Evolutionary conservation across 2,888 invertebrate species (phyloP), one percentile per base, ranked within the genome.

Genomic region (Drosophila meridiana): DNA sequence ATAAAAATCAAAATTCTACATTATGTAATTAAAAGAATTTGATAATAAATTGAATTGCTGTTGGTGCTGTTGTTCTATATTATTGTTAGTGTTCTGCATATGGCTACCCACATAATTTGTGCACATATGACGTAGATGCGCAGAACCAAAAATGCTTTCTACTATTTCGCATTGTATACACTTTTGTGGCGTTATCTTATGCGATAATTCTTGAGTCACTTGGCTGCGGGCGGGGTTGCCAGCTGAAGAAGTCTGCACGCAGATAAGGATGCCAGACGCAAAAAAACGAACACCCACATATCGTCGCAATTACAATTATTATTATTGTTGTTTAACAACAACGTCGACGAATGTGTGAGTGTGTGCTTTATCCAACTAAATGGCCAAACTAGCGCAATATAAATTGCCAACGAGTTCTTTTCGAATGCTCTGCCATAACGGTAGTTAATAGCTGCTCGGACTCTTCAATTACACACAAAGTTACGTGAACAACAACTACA

Each of bases 191-290:
- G 80, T 48, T 74, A 77, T 75, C 77, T 79, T 38, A 6, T 40
- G 70, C 66, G 76, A 80, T 67, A 64, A 67, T 61, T 71, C 67
- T 61, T 78, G 71, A 75, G 60, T 78, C 67, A 80, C 42, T 55
- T 9, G 36, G 40, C 52, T 76, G 66, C 76, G 76, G 75, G 66
- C 52, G 77, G 70, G 77, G 77, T 79, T 78, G 80, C 76, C 77
- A 77, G 71, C 80, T 75, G 63, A 61, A 67, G 45, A 61, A 61
- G 45, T 61, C 45, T 47, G 66, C 28, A 66, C 26, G 62, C 28
- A 70, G 76, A 77, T 77, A 75, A 77, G 77, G 77, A 77, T 77
- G 77, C 77, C 77, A 77, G 77, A 77, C 60, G 63, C 77, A 66
- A 63, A 69, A 78, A 77, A 66, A 50, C 52, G 62, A 56, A 55